These are phyloP conservation scores for Xiphophorus maculatus DNA, from an alignment of 2,113 vertebrate genomes.

Conservation along the genomic window DNA sequence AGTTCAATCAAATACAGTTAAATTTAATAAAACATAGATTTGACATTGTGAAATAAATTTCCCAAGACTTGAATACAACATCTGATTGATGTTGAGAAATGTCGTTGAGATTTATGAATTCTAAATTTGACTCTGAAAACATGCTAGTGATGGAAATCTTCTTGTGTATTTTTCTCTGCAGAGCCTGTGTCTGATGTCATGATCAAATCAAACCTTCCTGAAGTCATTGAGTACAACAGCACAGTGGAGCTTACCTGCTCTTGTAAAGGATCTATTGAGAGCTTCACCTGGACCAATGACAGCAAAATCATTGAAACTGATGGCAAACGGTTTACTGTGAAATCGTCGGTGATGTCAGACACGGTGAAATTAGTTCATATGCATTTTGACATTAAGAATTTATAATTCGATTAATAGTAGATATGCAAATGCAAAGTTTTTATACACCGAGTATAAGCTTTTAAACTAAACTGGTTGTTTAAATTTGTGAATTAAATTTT, in stretches of 20 bases:
- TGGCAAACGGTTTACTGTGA: constrained; percentile 4
- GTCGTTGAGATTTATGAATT: neutral
- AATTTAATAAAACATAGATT: neutral
- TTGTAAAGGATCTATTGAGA: constrained; percentile 68
- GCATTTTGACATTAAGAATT: neutral
- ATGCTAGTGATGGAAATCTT: neutral
- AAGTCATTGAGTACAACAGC: constrained; percentile 67
- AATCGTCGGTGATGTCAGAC: neutral
- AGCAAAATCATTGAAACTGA: constrained; percentile 5
- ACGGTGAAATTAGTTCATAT: neutral
- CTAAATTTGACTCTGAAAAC: neutral
- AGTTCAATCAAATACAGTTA: neutral
- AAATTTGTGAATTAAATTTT: too few relatives aligned
- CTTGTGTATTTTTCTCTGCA: constrained; percentile 30
- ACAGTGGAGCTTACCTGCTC: constrained; percentile 71
- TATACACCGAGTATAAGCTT: too few relatives aligned
- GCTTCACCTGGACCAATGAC: constrained; percentile 67
- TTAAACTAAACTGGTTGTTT: too few relatives aligned
- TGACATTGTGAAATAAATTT: neutral
- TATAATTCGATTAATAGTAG: too few relatives aligned
- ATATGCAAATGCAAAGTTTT: too few relatives aligned
- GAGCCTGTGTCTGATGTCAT: constrained; percentile 59
- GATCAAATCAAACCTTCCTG: constrained; percentile 37
- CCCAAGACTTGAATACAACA: neutral
- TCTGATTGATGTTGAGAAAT: neutral